Percentiles rank a stretch among this genome's conserved stretches.
These are phyloP conservation scores for Tinamus guttatus DNA, from an alignment of 2,113 vertebrate species.

Conservation along the genomic window DNA sequence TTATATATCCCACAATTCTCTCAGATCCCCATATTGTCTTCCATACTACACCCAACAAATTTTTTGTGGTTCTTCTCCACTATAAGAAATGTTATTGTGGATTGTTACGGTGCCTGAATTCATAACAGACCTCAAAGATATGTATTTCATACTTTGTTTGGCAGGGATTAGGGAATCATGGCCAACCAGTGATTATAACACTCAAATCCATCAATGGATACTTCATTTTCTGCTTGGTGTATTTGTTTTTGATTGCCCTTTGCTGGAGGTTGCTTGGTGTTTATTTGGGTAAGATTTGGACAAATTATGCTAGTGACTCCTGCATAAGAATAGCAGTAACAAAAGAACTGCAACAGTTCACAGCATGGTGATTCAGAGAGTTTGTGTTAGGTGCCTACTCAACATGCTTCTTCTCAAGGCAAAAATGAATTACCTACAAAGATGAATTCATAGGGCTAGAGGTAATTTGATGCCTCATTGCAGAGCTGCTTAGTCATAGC, in stretches of 20 bases:
- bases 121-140: background rate
- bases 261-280: background rate
- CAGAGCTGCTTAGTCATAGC: background rate
- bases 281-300: background rate
- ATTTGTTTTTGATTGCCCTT: background rate
- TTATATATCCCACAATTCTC: background rate
- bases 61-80: too few relatives aligned
- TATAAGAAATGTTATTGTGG: background rate
- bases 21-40: background rate
- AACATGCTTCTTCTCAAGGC: background rate
- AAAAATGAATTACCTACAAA: background rate
- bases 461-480: background rate
- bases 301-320: background rate
- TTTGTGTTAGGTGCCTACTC: background rate
- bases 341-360: background rate
- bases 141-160: background rate
- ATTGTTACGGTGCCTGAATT: background rate
- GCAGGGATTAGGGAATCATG: background rate
- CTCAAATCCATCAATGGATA: background rate
- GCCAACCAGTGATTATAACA: background rate
- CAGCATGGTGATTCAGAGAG: background rate
- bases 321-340: accelerated
- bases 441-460: background rate
- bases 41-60: background rate
- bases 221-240: background rate